Evolutionary conservation across 1,140 invertebrate genomes (phyloP).

Genomic region (Ceratina japonica): DNA sequence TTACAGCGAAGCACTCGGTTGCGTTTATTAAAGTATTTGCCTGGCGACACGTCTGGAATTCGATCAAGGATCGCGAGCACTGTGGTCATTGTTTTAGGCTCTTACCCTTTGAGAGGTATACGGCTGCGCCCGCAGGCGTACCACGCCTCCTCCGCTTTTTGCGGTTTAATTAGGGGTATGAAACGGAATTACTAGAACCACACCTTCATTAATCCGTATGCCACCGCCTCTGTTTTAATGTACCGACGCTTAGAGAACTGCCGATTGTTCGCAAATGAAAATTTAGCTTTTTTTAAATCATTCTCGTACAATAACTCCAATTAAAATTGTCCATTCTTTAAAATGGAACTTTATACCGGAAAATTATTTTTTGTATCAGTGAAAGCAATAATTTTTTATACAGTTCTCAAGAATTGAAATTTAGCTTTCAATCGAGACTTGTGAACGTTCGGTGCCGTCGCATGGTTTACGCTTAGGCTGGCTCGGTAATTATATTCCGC

Average conservation of each 20-base stretch:
- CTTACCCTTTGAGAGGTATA: constrained; percentile 44
- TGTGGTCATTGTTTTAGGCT: constrained; percentile 57
- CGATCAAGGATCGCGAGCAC: constrained; percentile 34
- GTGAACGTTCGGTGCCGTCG: not conserved
- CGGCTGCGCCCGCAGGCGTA: constrained; percentile 49
- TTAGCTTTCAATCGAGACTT: too few relatives aligned
- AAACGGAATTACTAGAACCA: constrained; percentile 60
- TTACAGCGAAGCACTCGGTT: too few relatives aligned
- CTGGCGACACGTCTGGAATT: constrained; percentile 9
- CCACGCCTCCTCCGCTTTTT: constrained; percentile 56
- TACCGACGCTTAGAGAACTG: constrained; percentile 20
- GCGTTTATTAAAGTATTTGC: too few relatives aligned
- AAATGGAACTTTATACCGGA: too few relatives aligned
- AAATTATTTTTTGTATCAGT: too few relatives aligned
- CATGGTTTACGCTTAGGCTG: constrained; percentile 34
- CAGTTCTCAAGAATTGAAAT: too few relatives aligned
- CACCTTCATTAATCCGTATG: constrained; percentile 56
- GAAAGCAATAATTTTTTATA: too few relatives aligned
- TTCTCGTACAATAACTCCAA: too few relatives aligned
- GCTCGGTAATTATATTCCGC: constrained; percentile 75
- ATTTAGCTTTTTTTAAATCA: too few relatives aligned
- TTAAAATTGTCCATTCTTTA: too few relatives aligned
- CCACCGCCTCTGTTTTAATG: constrained; percentile 50
- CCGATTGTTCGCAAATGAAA: too few relatives aligned
- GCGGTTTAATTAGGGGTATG: constrained; percentile 62